Evolutionary conservation across 2,797 vertebrate species (phyloP).

Genomic region (Echiichthys vipera): DNA sequence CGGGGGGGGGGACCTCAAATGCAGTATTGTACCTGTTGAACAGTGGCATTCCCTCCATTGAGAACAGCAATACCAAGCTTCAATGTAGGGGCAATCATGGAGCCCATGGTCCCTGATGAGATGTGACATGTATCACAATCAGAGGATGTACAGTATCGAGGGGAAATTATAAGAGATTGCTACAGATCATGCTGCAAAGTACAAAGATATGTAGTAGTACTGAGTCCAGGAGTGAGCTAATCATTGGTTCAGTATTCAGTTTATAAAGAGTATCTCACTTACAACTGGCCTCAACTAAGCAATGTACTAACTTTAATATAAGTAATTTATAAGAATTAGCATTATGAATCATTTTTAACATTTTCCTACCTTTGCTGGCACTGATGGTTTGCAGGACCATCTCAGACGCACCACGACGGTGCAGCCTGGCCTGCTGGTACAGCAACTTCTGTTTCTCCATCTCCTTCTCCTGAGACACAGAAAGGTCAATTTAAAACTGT

Average conservation of each 20-base stretch:
- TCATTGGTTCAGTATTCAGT: not conserved
- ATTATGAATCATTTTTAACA: not conserved
- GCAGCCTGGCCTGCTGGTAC: constrained; percentile 94
- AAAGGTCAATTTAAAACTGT: not conserved
- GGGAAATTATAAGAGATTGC: not conserved
- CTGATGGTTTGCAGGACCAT: constrained; percentile 96
- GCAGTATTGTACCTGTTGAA: constrained; percentile 90
- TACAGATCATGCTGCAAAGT: not conserved
- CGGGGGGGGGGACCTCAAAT: not conserved
- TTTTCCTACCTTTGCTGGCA: constrained; percentile 89
- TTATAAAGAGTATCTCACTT: not conserved
- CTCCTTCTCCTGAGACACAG: constrained; percentile 91
- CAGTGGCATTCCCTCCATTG: constrained; percentile 92
- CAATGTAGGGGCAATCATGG: constrained; percentile 90
- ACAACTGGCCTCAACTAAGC: not conserved
- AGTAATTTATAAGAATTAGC: not conserved
- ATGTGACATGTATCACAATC: constrained; percentile 39
- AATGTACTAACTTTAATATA: not conserved
- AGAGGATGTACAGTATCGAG: constrained; percentile 15
- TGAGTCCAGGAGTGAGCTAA: not conserved
- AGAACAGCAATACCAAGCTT: constrained; percentile 94
- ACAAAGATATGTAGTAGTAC: not conserved
- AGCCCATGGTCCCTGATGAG: constrained; percentile 88
- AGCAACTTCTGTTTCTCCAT: constrained; percentile 95
- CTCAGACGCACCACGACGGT: constrained; percentile 92